Conservation (phyloP, 2,797 vertebrate species). For the Darevskia mixta region DNA sequence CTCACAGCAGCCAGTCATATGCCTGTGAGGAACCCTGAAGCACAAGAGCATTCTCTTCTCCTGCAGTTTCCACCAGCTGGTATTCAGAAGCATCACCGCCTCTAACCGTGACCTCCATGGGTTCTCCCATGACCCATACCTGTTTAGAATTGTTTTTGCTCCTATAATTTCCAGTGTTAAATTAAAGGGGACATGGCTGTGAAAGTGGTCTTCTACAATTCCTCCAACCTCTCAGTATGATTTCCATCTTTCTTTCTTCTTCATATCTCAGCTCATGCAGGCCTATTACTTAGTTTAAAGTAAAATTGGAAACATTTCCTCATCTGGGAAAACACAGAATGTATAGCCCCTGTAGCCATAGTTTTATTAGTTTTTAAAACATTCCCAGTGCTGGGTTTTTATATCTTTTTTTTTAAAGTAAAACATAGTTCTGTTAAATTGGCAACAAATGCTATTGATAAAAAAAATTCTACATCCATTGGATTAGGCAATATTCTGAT, state of each 20-base stretch:
- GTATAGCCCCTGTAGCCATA: background rate
- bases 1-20: too few relatives aligned
- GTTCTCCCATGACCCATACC: too few relatives aligned
- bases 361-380: slow-evolving; percentile 36
- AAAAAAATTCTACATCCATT: slow-evolving; percentile 21
- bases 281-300: slow-evolving; percentile 19
- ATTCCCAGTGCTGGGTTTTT: slow-evolving; percentile 22
- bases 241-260: background rate
- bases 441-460: background rate
- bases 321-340: slow-evolving; percentile 3
- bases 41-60: too few relatives aligned
- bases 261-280: background rate
- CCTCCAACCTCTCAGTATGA: background rate
- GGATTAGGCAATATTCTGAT: slow-evolving; percentile 20
- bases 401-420: background rate
- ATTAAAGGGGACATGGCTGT: background rate
- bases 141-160: too few relatives aligned
- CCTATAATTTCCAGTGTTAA: too few relatives aligned
- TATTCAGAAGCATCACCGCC: too few relatives aligned
- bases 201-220: background rate
- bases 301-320: background rate
- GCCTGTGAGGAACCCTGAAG: too few relatives aligned
- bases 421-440: slow-evolving; percentile 21
- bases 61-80: too few relatives aligned
- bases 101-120: too few relatives aligned